These are phyloP conservation scores for Cheirogaleus medius DNA, from an alignment of 2,113 vertebrate genomes.

Conservation along the genomic window DNA sequence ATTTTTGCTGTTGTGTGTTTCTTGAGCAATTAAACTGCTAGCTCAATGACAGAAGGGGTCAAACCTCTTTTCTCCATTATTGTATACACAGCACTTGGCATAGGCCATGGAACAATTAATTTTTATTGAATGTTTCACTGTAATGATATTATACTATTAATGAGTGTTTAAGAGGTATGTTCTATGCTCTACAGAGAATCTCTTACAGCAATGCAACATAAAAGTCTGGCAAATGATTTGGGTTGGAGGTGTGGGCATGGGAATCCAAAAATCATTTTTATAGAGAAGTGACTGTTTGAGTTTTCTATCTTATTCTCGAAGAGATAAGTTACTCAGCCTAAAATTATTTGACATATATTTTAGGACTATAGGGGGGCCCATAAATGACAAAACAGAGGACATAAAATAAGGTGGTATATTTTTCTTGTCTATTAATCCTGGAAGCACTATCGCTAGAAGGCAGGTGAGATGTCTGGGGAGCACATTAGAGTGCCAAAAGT, in stretches of 20 bases:
- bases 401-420: neutral
- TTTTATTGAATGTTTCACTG: neutral
- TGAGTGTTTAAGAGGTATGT: neutral
- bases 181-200: neutral
- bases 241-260: neutral
- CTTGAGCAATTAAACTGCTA: neutral
- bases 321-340: neutral
- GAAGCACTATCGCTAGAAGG: neutral
- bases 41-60: neutral
- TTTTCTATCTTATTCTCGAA: neutral
- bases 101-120: neutral
- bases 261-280: neutral
- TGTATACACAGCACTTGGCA: neutral
- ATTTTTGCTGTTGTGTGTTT: neutral
- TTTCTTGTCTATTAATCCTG: slow-evolving; percentile 32
- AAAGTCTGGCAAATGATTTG: neutral
- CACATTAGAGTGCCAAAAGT: neutral
- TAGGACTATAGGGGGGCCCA: neutral
- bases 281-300: neutral
- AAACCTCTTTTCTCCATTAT: neutral
- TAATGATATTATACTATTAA: neutral
- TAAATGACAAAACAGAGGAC: slow-evolving; percentile 2
- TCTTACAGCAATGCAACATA: neutral
- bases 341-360: slow-evolving; percentile 38
- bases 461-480: slow-evolving; percentile 25